Evolutionary conservation across 1,140 invertebrate species (phyloP).

Genomic region (Drosophila sproati): DNA sequence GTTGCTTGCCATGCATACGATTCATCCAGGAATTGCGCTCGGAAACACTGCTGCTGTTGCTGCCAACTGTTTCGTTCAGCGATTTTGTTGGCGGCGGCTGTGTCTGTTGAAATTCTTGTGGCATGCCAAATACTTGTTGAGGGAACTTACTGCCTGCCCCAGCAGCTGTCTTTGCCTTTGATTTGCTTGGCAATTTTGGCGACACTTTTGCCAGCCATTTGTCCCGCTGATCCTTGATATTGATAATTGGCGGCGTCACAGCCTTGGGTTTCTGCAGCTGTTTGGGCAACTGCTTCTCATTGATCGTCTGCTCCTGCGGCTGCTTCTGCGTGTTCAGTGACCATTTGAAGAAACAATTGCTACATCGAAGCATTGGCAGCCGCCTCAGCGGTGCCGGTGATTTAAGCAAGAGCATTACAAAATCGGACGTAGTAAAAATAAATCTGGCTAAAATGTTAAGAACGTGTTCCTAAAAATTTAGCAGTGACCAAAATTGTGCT

Average conservation of each 20-base stretch:
- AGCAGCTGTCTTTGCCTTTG: constrained; percentile 5
- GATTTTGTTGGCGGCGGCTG: constrained; percentile 8
- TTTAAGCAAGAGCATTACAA: constrained; percentile 37
- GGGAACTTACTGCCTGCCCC: not conserved
- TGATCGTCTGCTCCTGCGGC: not conserved
- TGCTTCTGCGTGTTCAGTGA: constrained; percentile 9
- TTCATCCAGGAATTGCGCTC: constrained; percentile 66
- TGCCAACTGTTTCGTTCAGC: not conserved
- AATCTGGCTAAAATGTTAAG: constrained; percentile 10
- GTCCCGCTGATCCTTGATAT: constrained; percentile 57
- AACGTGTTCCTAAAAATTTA: constrained; percentile 29
- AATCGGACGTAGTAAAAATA: not conserved
- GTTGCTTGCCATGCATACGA: constrained; percentile 66
- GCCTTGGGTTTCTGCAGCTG: not conserved
- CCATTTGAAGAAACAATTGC: constrained; percentile 52
- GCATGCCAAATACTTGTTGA: constrained; percentile 10
- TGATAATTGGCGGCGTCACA: not conserved
- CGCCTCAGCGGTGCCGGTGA: not conserved
- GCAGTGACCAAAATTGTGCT: constrained; percentile 9
- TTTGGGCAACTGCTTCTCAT: not conserved
- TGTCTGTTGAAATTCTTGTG: constrained; percentile 12
- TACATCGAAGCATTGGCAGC: constrained; percentile 1
- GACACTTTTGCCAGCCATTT: constrained; percentile 71
- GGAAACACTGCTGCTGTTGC: not conserved
- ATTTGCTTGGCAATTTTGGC: constrained; percentile 40